Percentiles rank a stretch among this genome's conserved stretches.
Conservation (phyloP, 2,113 vertebrate species). For the Serilophus lunatus region DNA sequence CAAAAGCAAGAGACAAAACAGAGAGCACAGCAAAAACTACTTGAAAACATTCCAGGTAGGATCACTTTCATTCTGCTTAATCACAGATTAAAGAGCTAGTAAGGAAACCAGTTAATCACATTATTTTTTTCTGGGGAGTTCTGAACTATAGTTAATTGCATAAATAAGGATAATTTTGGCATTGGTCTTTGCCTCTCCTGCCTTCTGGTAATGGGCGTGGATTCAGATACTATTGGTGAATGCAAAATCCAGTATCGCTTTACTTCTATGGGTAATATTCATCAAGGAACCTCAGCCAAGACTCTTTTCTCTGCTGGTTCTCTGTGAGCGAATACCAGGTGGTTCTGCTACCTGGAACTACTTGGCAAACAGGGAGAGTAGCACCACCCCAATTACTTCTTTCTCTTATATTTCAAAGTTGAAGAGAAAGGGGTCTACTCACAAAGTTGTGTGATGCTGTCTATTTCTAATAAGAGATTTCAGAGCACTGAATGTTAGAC, state of each 20-base stretch:
- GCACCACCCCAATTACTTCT: neutral
- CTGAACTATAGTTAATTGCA: neutral
- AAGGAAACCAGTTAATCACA: neutral
- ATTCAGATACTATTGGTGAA: neutral
- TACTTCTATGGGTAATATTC: neutral
- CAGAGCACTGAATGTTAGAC: neutral
- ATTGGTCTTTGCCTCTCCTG: neutral
- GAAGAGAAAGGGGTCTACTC: neutral
- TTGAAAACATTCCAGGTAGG: slow-evolving; percentile 97
- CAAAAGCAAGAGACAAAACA: slow-evolving; percentile 89
- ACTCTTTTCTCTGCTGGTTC: neutral
- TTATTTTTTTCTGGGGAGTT: neutral
- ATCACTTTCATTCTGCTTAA: neutral
- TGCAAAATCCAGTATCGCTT: neutral
- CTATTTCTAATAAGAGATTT: neutral
- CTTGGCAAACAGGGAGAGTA: neutral
- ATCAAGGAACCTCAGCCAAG: neutral
- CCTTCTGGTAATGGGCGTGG: neutral
- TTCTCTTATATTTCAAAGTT: neutral
- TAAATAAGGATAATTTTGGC: neutral
- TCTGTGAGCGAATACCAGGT: neutral
- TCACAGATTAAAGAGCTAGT: neutral
- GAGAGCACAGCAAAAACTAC: slow-evolving; percentile 93
- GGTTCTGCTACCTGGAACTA: neutral
- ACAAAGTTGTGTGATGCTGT: neutral